Percentiles rank a stretch among this genome's conserved stretches.
Evolutionary conservation across 92 coral and sea anemone genomes (phyloP).

Genomic region (Siderastrea siderea): DNA sequence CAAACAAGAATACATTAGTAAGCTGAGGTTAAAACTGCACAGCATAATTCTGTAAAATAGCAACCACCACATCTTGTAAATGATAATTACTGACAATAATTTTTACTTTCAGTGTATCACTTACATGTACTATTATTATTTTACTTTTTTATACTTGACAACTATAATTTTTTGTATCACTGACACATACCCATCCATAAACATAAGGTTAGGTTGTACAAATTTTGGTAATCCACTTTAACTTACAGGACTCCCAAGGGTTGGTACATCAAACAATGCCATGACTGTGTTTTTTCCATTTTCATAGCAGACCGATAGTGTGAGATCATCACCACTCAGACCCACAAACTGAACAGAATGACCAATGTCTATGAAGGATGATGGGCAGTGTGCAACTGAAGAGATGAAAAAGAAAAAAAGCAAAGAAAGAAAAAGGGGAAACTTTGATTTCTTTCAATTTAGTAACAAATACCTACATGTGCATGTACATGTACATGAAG

Average conservation of each 20-base stretch:
- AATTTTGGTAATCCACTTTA: not conserved
- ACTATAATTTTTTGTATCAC: too few species aligned
- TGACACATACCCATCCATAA: too few species aligned
- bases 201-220: not conserved
- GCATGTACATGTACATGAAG: too few species aligned
- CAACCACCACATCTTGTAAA: not conserved
- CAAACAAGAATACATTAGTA: too few species aligned
- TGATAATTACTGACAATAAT: not conserved
- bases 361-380: slow-evolving; percentile 63
- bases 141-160: too few species aligned
- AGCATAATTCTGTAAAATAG: too few species aligned
- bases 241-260: slow-evolving; percentile 45
- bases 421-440: too few species aligned
- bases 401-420: not conserved
- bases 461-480: too few species aligned
- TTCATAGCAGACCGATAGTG: slow-evolving; percentile 82
- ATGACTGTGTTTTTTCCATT: slow-evolving; percentile 42
- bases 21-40: too few species aligned
- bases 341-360: slow-evolving; percentile 79
- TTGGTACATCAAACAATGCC: slow-evolving; percentile 83
- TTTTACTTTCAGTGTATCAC: too few species aligned
- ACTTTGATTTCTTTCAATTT: not conserved
- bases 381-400: slow-evolving; percentile 76
- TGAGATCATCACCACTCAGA: slow-evolving; percentile 80
- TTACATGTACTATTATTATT: too few species aligned